Base-by-base conservation (phyloP, 92 coral and sea anemone species). In the Phenganax subtilis region DNA sequence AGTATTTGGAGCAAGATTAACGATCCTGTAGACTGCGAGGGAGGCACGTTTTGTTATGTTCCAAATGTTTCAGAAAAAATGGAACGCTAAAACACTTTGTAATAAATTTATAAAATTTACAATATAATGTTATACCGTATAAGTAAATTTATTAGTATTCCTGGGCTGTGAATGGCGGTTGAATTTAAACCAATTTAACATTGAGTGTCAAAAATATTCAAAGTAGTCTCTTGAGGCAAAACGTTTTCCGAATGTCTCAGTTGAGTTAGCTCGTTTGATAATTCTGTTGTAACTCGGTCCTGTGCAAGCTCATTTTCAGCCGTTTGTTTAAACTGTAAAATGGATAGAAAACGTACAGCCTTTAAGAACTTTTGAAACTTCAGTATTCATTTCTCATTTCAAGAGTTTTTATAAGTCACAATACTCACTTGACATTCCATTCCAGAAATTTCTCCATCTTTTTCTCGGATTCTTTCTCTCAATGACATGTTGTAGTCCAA, bases 1-100 rank as follows among this genome's bases (percentile, higher is more conserved):
- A 92, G 91, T 6, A 85, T 90, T 54, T 92, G 97, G 96, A 75
- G 87, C 65, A 88, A 85, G 68, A 86, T 73, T 63, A 31, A 69
- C 0, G 72, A 20, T 10, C 60, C 84, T 71, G 87, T 85, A 12
- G 89, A 90, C 10, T 92, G 97, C 80, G 93, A 87, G 67, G 93
- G 91, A 12, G 93, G 59, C 1, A 57, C 60, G 71, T 77, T 77
- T 51, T 77, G 82, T 77, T 61, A 77, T 77, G 71, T 61, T 37
- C 71, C 82, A 14, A 20, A 14, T 8, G 77, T 56, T 11, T 51
- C 55, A 28, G 57, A 73, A 51, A 10, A 47, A 11, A 52, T 51
- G 25, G 77, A 51, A 52, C 6, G 60, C 25, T 14, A 52, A 20
- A 11, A 6, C 12, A 73, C 25, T 14, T 14, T 20, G 25, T 59